phyloP scores from a whole-genome alignment of 2,113 vertebrate genomes.

The Oreochromis spilurus region DNA sequence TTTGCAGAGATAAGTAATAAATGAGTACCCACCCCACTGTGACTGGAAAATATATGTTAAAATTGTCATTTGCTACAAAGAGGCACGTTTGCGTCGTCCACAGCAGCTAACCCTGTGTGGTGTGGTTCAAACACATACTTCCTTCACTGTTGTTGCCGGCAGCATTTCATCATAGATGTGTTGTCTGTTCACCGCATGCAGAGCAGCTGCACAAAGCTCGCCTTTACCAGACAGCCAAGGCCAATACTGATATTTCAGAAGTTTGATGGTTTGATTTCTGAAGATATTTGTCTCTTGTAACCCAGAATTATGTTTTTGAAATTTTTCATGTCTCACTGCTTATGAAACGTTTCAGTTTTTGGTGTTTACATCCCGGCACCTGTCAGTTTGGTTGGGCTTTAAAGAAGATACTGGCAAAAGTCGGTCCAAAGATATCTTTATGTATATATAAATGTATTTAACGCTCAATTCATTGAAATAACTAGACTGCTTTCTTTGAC shows the following conservation, averaged over 20 bases:
- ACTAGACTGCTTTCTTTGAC: background rate
- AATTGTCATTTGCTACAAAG: background rate
- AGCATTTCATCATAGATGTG: background rate
- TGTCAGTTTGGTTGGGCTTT: background rate
- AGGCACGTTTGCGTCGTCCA: background rate
- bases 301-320: background rate
- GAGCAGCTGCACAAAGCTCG: background rate
- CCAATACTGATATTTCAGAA: background rate
- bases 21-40: background rate
- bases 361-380: background rate
- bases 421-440: background rate
- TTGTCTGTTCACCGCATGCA: background rate
- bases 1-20: background rate
- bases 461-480: background rate
- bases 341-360: background rate
- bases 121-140: background rate
- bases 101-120: background rate
- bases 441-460: background rate
- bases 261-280: background rate
- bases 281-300: background rate
- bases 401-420: background rate
- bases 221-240: background rate
- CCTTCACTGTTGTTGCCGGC: background rate
- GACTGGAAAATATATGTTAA: background rate
- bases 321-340: background rate